Base-by-base conservation (phyloP, 2,113 vertebrate species). In the Labeo catla region DNA sequence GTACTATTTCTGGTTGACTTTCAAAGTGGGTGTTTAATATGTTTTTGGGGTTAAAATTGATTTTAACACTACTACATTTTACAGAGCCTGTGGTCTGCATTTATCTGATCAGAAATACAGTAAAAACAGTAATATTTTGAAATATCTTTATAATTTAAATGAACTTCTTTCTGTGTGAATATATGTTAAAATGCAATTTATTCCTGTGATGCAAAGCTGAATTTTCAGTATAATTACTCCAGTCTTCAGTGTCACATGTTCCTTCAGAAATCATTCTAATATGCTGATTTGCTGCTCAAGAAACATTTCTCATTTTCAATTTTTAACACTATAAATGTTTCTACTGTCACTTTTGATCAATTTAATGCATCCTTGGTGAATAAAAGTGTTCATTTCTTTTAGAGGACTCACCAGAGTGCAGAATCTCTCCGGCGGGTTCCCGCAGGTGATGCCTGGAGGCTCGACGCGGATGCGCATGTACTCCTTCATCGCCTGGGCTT, bases 351-450 rank as follows among this genome's bases (percentile, higher is more conserved):
- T 65, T 12, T 65, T 5, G 13, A 8, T 15, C 28, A 68, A 68
- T 15, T 66, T 6, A 34, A 7, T 13, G 19, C 70, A 45, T 74
- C 65, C 65, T 36, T 16, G 65, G 2, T 8, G 6, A 34, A 34
- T 34, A 66, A 8, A 43, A 70, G 39, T 21, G 4, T 19, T 1
- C 2, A 5, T 10, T 70, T 43, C 0, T 70, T 54, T 57, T 11
- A 23, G 11, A 59, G 47, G 86, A 97, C 98, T 99, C 93, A 99
- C 98, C 47, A 99, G 96, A 11, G 98, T 98, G 94, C 98, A 99
- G 95, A 99, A 99, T 82, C 96, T 96, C 94, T 99, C 98, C 0
- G 97, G 97, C 0, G 98, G 98, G 86, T 98, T 96, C 68, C 98
- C 98, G 1, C 98, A 99, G 0, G 98, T 99, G 93, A 99, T 97